Evolutionary conservation across 2,113 vertebrate genomes (phyloP), one percentile per base, ranked within the genome.

Genomic region (Phalacrocorax pelagicus): DNA sequence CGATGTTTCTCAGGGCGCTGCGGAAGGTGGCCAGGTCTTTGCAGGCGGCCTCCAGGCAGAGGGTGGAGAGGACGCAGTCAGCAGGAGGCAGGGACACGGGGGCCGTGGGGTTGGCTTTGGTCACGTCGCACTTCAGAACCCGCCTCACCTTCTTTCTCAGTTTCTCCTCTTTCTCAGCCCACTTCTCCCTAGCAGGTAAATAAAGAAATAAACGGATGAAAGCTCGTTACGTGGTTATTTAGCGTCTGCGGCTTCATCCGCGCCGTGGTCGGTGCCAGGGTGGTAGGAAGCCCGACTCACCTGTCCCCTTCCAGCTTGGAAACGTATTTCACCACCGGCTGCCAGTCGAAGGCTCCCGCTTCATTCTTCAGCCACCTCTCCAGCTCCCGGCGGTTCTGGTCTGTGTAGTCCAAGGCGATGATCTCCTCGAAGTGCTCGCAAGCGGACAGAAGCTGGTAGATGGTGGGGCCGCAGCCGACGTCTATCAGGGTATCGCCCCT

Each of bases 31-130:
- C 61, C 32, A 97, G 87, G 90, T 98, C 98, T 14, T 93, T 92
- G 92, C 98, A 98, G 63, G 98, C 96, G 0, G 67, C 94, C 16
- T 98, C 97, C 63, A 98, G 61, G 78, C 98, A 98, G 58, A 98
- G 72, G 0, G 85, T 95, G 65, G 98, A 97, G 40, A 98, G 30
- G 34, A 98, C 11, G 21, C 98, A 97, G 81, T 98, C 95, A 0
- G 97, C 98, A 0, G 27, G 94, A 5, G 89, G 97, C 42, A 98
- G 38, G 4, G 40, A 47, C 20, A 75, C 13, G 0, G 96, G 70
- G 2, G 69, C 94, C 8, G 95, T 86, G 1, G 96, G 98, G 81
- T 83, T 98, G 80, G 97, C 96, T 74, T 96, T 95, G 7, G 95
- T 98, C 90, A 98, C 96, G 0, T 92, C 49, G 0, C 82, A 27